Evolutionary conservation across 2,888 invertebrate species (phyloP).

Genomic region (Agonopterix alstromeriana): DNA sequence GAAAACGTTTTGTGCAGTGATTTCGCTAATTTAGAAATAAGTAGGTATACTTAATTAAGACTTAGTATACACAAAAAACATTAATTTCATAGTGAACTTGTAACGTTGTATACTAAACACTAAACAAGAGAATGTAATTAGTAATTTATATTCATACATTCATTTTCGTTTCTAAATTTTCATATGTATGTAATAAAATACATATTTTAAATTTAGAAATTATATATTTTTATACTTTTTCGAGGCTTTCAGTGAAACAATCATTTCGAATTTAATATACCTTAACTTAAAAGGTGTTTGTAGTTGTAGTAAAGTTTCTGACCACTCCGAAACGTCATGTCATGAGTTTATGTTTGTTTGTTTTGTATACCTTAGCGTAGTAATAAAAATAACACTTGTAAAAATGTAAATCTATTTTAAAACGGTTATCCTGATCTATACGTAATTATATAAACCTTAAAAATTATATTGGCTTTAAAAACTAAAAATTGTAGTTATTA

Average conservation of each 20-base stretch:
- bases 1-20: conserved; percentile 8
- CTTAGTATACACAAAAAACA: neutral
- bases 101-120: neutral
- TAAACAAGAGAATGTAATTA: neutral
- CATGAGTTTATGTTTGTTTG: too few relatives aligned
- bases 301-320: conserved; percentile 8
- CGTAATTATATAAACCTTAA: neutral
- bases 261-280: conserved; percentile 6
- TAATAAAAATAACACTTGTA: conserved; percentile 24
- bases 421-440: conserved; percentile 1
- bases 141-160: conserved; percentile 8
- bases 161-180: conserved; percentile 29
- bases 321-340: too few relatives aligned
- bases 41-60: conserved; percentile 10
- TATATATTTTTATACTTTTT: neutral
- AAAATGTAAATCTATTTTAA: conserved; percentile 50
- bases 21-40: conserved; percentile 12
- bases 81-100: neutral
- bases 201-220: conserved; percentile 40
- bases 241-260: conserved; percentile 10
- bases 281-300: neutral
- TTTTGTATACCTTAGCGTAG: neutral
- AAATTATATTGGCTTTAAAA: conserved; percentile 8
- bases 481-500: too few relatives aligned
- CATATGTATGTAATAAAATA: conserved; percentile 41